Evolutionary conservation across 2,888 invertebrate species (phyloP), one percentile per base, ranked within the genome.

Genomic region (Arctia plantaginis): DNA sequence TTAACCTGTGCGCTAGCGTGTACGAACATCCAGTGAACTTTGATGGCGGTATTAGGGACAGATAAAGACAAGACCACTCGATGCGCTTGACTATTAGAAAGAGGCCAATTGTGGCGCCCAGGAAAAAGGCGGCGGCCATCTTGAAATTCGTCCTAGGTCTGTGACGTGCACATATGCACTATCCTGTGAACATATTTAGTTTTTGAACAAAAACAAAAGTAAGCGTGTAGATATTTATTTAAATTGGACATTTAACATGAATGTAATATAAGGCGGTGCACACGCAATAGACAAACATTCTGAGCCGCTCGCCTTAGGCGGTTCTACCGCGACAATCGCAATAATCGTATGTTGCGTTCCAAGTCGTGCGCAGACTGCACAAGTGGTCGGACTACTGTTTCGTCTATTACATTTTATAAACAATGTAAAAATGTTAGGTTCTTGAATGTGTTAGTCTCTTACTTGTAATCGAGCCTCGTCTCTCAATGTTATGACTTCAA

Each of bases 341-440:
- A 83, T 85, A 80, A 71, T 66, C 78, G 76, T 82, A 76, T 62
- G 55, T 76, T 78, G 76, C 39, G 51, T 55, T 35, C 3, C 23
- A 27, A 69, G 76, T 82, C 78, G 73, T 82, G 80, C 69, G n/a
- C 15, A 23, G 15, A 55, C n/a, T 55, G 12, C 55, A 27, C 69
- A 59, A 66, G 55, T 73, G 66, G 59, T 67, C 68, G 15, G 73
- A 72, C 82, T 82, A 76, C 84, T 62, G 82, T 71, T 68, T 76
- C 62, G 27, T 65, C 33, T 12, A 47, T 65, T 64, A 65, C 30
- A 27, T 51, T 69, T 51, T 47, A 47, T 67, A 67, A 67, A 27
- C 33, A 23, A 47, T 30, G 33, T 30, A 41, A 30, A 4, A 35
- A 35, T 35, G 47, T 3, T 62, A 8, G 8, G 23, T n/a, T 55